Conservation (phyloP, 2,113 vertebrate genomes). For the Callipepla squamata region DNA sequence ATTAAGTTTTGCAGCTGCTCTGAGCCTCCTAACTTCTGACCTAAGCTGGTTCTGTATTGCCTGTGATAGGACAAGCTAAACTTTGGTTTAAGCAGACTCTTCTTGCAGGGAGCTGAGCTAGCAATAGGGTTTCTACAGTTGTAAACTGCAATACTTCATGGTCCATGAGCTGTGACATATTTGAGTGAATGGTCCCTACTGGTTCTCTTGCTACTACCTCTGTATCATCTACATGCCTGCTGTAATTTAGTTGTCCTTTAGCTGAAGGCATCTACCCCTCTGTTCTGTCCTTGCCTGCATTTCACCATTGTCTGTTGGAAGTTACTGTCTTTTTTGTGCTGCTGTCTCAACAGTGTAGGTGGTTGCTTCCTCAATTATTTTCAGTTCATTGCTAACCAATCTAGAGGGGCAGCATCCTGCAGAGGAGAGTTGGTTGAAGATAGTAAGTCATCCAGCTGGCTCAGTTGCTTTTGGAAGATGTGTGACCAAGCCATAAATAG, state of each 20-base stretch:
- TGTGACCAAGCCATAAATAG: slow-evolving; percentile 64
- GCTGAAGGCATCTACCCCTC: background rate
- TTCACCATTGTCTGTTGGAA: fast-evolving
- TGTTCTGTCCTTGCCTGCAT: background rate
- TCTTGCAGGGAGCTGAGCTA: slow-evolving; percentile 1
- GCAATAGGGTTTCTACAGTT: background rate
- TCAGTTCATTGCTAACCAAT: slow-evolving; percentile 48
- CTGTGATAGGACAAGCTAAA: background rate
- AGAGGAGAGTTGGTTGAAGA: slow-evolving; percentile 65
- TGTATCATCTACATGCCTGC: background rate
- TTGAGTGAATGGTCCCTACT: slow-evolving; percentile 3
- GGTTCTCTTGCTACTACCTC: background rate
- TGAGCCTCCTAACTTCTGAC: background rate
- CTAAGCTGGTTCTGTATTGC: background rate
- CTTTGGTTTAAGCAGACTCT: slow-evolving; percentile 3
- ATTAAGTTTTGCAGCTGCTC: background rate
- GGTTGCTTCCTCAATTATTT: slow-evolving; percentile 55
- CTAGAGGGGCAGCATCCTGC: slow-evolving; percentile 67
- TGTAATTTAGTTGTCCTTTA: background rate
- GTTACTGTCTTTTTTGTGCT: background rate
- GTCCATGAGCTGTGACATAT: background rate
- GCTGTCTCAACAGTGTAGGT: slow-evolving; percentile 35
- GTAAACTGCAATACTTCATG: background rate
- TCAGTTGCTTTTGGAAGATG: slow-evolving; percentile 66
- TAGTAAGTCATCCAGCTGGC: slow-evolving; percentile 67